Conservation (phyloP, 2,113 vertebrate species). For the Lates calcarifer region DNA sequence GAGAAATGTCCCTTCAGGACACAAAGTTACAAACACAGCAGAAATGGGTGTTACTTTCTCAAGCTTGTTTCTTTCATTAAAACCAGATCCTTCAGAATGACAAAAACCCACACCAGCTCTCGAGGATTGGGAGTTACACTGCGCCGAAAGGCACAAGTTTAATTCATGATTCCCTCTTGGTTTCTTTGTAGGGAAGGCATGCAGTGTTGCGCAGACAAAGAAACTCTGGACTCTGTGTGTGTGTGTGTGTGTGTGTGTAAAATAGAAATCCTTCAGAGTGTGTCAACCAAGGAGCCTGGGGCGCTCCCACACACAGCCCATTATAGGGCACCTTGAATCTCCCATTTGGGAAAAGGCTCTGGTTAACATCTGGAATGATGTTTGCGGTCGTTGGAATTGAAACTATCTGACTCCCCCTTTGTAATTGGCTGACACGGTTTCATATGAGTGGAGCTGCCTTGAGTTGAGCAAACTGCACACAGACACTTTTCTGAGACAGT, state of each 20-base stretch:
- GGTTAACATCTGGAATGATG: conserved; percentile 72
- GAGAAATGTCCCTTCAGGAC: conserved; percentile 70
- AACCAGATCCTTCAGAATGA: conserved; percentile 69
- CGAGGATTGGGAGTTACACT: conserved; percentile 41
- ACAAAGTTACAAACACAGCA: conserved; percentile 59
- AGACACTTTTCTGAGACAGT: conserved; percentile 16
- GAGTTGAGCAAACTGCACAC: conserved; percentile 17
- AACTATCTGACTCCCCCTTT: conserved; percentile 54
- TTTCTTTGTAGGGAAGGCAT: conserved; percentile 60
- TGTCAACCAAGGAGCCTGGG: conserved; percentile 52
- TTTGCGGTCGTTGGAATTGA: conserved; percentile 54
- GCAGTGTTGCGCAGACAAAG: conserved; percentile 60
- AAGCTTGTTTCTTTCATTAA: conserved; percentile 77
- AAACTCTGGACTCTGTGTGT: conserved; percentile 54
- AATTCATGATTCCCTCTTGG: conserved; percentile 70
- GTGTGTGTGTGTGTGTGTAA: conserved; percentile 49
- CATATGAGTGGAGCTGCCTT: conserved; percentile 21
- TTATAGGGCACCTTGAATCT: conserved; percentile 76
- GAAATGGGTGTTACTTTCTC: conserved; percentile 72
- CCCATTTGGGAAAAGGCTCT: conserved; percentile 60
- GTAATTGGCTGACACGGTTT: conserved; percentile 46
- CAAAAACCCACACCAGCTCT: conserved; percentile 62
- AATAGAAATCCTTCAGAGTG: conserved; percentile 60
- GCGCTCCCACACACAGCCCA: conserved; percentile 61
- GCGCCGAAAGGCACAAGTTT: conserved; percentile 68